Evolutionary conservation across 1,140 invertebrate species (phyloP), one percentile per base, ranked within the genome.

Genomic region (Zaprionus vittiger): DNA sequence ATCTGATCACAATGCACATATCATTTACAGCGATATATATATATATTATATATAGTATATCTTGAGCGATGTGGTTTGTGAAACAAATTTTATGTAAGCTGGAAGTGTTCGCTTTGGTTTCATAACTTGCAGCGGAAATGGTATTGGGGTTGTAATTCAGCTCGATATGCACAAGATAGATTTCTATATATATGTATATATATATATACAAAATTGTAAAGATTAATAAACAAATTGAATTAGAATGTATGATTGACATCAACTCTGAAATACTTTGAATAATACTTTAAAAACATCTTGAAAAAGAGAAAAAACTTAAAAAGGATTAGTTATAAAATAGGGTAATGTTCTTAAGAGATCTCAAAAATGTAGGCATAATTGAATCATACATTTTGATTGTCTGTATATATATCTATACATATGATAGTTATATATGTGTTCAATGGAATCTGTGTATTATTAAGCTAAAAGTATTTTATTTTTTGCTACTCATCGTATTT

Each of bases 101-200:
- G 37, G 31, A 47, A 47, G 17, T 67, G 14, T 67, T 38, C 63
- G 37, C 60, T 69, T 69, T 81, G 71, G 73, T 81, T 87, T 89
- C 85, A 89, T 89, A 89, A 89, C 84, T 65, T 37, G 60, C 41
- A 69, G 60, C 85, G 84, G 84, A 89, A 90, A 89, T 81, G 81
- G 71, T 52, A 89, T 81, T 75, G 81, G 75, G 84, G 81, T 83
- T 86, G 77, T 38, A 61, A 56, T 15, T 14, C 20, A 17, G n/a
- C 7, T n/a, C 3, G n/a, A 47, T 20, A 47, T 47, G 7, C 15
- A 22, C 14, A 31, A 63, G 28, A 60, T 14, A 52, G 20, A 0
- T n/a, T 1, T 11, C 0, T 49, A 11, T 17, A 49, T 22, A 4
- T n/a, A 41, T 41, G 3, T 20, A 20, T 22, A 7, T 12, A n/a